Evolutionary conservation across 1,140 invertebrate genomes (phyloP).

Genomic region (Calliphora vicina): DNA sequence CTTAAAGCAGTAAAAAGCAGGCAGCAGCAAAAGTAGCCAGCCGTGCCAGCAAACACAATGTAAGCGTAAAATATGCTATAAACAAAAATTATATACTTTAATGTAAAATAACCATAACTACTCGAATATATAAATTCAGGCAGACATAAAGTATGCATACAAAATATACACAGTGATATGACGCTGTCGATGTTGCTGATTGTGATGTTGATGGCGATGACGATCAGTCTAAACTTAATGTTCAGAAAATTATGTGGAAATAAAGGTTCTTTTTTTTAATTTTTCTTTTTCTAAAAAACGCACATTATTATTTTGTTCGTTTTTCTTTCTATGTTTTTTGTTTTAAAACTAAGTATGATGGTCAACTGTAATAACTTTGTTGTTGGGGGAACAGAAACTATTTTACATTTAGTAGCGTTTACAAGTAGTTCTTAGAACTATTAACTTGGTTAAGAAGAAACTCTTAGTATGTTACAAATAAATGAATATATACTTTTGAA

Average conservation of each 20-base stretch:
- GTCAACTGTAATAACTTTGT: not conserved
- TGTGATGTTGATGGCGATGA: not conserved
- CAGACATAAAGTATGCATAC: not conserved
- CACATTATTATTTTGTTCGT: not conserved
- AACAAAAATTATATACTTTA: not conserved
- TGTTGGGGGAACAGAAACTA: not conserved
- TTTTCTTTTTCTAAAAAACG: not conserved
- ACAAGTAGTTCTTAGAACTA: not conserved
- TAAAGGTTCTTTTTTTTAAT: not conserved
- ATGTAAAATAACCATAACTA: not conserved
- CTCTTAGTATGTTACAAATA: not conserved
- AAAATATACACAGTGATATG: not conserved
- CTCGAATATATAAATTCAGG: too few relatives aligned
- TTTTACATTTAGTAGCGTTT: not conserved
- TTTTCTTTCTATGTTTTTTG: too few relatives aligned
- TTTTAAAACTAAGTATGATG: not conserved
- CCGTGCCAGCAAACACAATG: not conserved
- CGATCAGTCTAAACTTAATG: not conserved
- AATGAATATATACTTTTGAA: not conserved
- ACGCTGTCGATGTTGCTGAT: not conserved
- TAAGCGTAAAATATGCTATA: not conserved
- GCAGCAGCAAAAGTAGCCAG: not conserved
- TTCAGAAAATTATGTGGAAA: constrained; percentile 1
- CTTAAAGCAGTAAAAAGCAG: not conserved
- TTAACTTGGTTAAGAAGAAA: not conserved